These are phyloP conservation scores for Podabrus alpinus DNA, from an alignment of 2,888 invertebrate species.

Conservation along the genomic window DNA sequence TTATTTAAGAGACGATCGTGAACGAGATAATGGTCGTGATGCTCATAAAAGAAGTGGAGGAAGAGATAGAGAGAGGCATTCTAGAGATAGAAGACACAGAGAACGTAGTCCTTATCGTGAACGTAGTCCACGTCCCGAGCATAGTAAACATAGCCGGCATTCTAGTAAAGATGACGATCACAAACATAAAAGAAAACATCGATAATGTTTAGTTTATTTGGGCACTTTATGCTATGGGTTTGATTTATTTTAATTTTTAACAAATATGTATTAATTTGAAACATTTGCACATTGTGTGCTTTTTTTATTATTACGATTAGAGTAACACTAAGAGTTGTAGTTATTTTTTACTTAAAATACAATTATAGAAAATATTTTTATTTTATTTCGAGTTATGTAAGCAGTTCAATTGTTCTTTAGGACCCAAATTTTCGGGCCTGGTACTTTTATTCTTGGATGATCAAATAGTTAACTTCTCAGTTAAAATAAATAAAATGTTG, in stretches of 20 bases:
- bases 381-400: background rate
- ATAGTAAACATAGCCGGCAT: constrained; percentile 22
- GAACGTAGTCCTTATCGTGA: constrained; percentile 34
- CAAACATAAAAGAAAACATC: constrained; percentile 37
- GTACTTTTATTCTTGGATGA: too few species aligned
- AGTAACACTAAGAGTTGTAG: background rate
- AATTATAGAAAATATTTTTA: background rate
- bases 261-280: background rate
- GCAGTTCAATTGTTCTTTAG: too few species aligned
- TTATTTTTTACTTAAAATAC: background rate
- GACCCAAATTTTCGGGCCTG: too few species aligned
- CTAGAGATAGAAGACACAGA: constrained; percentile 45
- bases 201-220: constrained; percentile 8
- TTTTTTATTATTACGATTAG: background rate
- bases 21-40: constrained; percentile 38
- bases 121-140: constrained; percentile 22
- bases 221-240: background rate
- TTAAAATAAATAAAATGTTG: too few species aligned
- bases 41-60: constrained; percentile 44
- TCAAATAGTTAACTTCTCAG: too few species aligned
- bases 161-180: constrained; percentile 38
- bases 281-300: background rate
- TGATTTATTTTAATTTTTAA: background rate
- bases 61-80: constrained; percentile 32
- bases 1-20: constrained; percentile 46